Conservation (phyloP, 2,888 invertebrate species). For the Slavum lentiscoides region DNA sequence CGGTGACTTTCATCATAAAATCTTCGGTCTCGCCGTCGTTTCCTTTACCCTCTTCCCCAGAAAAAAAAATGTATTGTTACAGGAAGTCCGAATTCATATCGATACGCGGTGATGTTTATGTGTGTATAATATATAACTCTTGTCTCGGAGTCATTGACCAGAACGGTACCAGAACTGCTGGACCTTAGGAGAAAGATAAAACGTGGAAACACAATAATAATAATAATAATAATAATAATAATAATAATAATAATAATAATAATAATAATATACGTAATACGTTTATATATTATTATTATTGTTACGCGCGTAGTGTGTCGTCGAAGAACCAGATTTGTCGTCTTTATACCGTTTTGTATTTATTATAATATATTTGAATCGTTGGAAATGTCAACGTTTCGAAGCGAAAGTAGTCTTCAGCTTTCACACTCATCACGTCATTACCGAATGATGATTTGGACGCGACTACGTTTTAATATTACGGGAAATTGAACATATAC, state of each 20-base stretch:
- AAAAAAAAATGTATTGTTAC: not conserved
- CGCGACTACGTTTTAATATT: not conserved
- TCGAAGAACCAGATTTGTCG: not conserved
- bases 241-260: not conserved
- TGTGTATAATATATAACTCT: conserved; percentile 8
- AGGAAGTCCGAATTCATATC: conserved; percentile 27
- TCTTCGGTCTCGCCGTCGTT: not conserved
- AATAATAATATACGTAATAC: conserved; percentile 26
- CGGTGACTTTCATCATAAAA: not conserved
- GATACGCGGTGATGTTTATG: conserved; percentile 1
- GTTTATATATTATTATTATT: not conserved
- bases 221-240: conserved; percentile 1
- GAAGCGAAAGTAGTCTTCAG: conserved; percentile 39
- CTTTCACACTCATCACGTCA: conserved; percentile 29
- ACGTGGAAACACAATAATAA: not conserved
- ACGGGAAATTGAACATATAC: too few relatives aligned
- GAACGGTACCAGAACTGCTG: conserved; percentile 14
- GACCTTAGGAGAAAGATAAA: not conserved
- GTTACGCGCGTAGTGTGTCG: not conserved
- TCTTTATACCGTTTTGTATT: not conserved
- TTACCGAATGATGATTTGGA: not conserved
- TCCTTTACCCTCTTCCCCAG: not conserved
- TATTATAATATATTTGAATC: conserved; percentile 1
- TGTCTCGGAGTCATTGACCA: conserved; percentile 18
- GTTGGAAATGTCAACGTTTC: conserved; percentile 17